Conservation (phyloP, 2,888 invertebrate genomes). For the Gnatocerus cornutus region DNA sequence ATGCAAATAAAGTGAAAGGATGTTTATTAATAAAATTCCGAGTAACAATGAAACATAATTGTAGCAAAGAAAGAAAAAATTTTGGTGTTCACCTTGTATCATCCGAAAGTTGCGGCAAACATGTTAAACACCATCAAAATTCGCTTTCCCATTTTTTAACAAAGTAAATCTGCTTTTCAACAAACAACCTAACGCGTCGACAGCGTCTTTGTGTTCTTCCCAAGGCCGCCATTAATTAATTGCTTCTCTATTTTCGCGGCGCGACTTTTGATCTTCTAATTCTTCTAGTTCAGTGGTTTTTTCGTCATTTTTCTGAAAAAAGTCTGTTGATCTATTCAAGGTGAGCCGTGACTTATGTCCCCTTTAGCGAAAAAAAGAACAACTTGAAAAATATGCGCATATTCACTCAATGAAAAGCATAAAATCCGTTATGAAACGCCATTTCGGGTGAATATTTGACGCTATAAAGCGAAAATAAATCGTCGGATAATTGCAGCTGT, state of each 20-base stretch:
- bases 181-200: constrained; percentile 1
- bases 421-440: constrained; percentile 48
- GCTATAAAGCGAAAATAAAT: constrained; percentile 39
- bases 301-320: not conserved
- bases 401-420: constrained; percentile 34
- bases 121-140: too few relatives aligned
- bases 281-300: constrained; percentile 11
- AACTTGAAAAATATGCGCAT: too few relatives aligned
- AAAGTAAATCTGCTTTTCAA: too few relatives aligned
- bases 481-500: constrained; percentile 56
- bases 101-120: too few relatives aligned
- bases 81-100: too few relatives aligned
- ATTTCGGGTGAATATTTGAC: constrained; percentile 30
- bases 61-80: too few relatives aligned
- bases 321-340: constrained; percentile 22
- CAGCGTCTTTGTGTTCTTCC: constrained; percentile 23
- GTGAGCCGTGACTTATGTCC: constrained; percentile 22
- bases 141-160: too few relatives aligned
- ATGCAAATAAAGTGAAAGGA: too few relatives aligned
- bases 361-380: not conserved
- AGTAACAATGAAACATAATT: too few relatives aligned
- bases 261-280: constrained; percentile 23
- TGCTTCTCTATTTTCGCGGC: constrained; percentile 18
- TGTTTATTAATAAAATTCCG: too few relatives aligned
- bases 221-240: constrained; percentile 34